Conservation (phyloP, 2,797 vertebrate species). For the Australoheros facetus region DNA sequence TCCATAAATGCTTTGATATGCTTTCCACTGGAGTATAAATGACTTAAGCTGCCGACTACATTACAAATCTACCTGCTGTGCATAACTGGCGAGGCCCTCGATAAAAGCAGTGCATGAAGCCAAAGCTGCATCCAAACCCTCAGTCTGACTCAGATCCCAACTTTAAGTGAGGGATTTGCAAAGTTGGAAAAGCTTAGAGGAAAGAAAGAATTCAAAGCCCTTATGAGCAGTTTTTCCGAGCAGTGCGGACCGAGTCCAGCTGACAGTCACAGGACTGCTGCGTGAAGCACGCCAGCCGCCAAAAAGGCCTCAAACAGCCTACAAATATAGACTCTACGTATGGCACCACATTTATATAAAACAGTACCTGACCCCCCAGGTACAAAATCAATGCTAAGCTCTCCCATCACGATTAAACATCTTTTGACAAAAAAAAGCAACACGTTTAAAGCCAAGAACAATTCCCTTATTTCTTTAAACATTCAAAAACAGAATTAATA, state of each 20-base stretch:
- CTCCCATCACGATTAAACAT: neutral
- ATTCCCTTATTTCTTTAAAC: neutral
- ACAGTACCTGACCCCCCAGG: neutral
- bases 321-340: slow-evolving; percentile 41
- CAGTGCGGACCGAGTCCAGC: slow-evolving; percentile 27
- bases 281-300: neutral
- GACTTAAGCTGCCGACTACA: slow-evolving; percentile 61
- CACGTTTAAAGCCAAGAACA: neutral
- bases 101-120: slow-evolving; percentile 49
- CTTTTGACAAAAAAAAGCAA: neutral
- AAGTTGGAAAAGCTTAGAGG: slow-evolving; percentile 32
- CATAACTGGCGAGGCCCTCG: slow-evolving; percentile 20
- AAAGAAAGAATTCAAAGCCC: slow-evolving; percentile 28
- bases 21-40: slow-evolving; percentile 52
- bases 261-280: slow-evolving; percentile 49
- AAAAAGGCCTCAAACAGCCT: neutral
- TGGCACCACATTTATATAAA: slow-evolving; percentile 3
- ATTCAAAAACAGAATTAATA: neutral
- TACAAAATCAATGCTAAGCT: neutral
- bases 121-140: slow-evolving; percentile 31
- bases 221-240: slow-evolving; percentile 53
- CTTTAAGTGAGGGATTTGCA: slow-evolving; percentile 25
- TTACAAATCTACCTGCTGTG: slow-evolving; percentile 59
- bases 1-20: slow-evolving; percentile 54
- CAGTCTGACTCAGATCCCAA: slow-evolving; percentile 13